phyloP scores from a whole-genome alignment of 2,113 vertebrate species.

The Leiothrix lutea region DNA sequence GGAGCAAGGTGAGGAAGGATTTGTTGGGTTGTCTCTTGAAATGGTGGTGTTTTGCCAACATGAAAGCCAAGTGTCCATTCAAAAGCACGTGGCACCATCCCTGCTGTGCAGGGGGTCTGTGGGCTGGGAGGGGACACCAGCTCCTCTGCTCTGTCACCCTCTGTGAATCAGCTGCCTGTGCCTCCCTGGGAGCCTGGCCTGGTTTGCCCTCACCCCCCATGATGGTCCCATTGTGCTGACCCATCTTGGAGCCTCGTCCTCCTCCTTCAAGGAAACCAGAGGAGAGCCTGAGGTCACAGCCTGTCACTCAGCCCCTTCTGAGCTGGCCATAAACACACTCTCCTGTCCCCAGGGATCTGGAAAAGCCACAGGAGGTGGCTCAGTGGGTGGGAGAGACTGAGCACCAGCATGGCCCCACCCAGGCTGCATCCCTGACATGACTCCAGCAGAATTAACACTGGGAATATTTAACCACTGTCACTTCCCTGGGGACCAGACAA shows the following conservation, averaged over 20 bases:
- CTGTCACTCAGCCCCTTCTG: not conserved
- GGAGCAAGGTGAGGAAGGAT: not conserved
- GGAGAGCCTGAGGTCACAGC: not conserved
- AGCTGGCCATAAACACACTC: not conserved
- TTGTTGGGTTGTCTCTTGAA: not conserved
- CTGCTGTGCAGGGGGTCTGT: not conserved
- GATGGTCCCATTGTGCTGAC: not conserved
- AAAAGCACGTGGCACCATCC: accelerated
- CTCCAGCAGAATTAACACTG: not conserved
- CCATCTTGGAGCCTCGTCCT: not conserved
- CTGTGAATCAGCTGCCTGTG: not conserved
- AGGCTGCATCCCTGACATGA: not conserved
- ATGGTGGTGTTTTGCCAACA: not conserved
- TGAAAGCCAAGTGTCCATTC: not conserved
- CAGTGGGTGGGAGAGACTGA: accelerated
- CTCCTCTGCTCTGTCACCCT: not conserved
- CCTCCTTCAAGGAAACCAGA: not conserved
- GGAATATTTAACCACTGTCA: not conserved
- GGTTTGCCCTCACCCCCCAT: not conserved
- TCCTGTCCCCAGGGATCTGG: not conserved
- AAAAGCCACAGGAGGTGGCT: not conserved
- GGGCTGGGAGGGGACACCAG: not conserved
- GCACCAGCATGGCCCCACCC: not conserved
- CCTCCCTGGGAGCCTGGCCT: not conserved
- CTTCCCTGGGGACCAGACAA: not conserved